A percentile compares a stretch with the other conserved stretches of the same genome.
phyloP scores from a whole-genome alignment of 1,140 invertebrate species.

The Anastatus disparis region DNA sequence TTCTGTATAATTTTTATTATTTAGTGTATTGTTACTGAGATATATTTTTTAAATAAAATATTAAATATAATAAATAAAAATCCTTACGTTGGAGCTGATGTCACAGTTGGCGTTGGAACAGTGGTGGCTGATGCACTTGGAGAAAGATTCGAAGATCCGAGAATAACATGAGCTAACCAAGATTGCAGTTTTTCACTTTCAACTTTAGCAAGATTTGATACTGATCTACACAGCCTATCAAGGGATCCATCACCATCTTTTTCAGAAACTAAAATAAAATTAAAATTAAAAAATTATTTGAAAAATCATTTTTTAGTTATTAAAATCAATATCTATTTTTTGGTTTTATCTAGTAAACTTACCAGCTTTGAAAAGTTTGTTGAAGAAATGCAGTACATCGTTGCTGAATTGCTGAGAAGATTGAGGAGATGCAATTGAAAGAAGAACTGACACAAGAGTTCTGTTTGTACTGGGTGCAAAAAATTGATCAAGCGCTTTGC shows the following conservation, averaged over 20 bases:
- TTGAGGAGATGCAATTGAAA: conserved; percentile 77
- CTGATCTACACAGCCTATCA: conserved; percentile 76
- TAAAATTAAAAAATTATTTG: conserved; percentile 1
- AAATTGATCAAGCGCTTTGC: conserved; percentile 83
- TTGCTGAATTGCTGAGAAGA: conserved; percentile 79
- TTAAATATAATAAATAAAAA: conserved; percentile 12
- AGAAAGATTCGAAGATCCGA: conserved; percentile 67
- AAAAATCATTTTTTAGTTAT: no score
- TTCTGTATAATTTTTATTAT: conserved; percentile 18
- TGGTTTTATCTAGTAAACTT: conserved; percentile 56
- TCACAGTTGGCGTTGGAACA: conserved; percentile 59
- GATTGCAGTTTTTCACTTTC: conserved; percentile 74
- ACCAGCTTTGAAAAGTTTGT: conserved; percentile 79
- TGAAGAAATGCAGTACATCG: conserved; percentile 83
- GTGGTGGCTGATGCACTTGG: conserved; percentile 63
- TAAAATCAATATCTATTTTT: no score
- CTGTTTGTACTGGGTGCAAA: conserved; percentile 73
- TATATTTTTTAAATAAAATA: neutral
- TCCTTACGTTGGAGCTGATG: conserved; percentile 14
- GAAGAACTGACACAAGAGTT: conserved; percentile 77
- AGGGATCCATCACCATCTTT: conserved; percentile 72
- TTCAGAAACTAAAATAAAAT: conserved; percentile 58
- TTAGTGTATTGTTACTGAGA: neutral
- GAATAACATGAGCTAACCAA: conserved; percentile 77
- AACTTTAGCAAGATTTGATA: conserved; percentile 74